phyloP scores from a whole-genome alignment of 2,113 vertebrate genomes.

The Pygoscelis adeliae region DNA sequence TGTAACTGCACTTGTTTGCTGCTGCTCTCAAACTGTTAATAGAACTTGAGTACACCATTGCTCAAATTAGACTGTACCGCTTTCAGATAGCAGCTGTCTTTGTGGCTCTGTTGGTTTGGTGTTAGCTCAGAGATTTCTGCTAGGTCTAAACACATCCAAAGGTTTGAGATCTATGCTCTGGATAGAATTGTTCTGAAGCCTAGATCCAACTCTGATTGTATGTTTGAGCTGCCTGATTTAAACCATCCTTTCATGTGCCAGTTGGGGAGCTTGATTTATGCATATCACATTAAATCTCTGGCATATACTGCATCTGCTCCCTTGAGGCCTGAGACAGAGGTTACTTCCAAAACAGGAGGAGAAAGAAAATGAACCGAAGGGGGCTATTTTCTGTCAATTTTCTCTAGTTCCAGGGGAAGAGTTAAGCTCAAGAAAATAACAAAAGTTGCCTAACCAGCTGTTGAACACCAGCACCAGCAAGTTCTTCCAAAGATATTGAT shows the following conservation, averaged over 20 bases:
- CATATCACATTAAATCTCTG: not conserved
- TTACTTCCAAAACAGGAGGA: not conserved
- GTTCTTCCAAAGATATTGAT: not conserved
- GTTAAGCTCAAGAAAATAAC: not conserved
- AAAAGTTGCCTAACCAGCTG: not conserved
- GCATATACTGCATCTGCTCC: not conserved
- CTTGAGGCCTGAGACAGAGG: not conserved
- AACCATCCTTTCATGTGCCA: not conserved
- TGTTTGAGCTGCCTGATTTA: not conserved
- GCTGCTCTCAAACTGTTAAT: not conserved
- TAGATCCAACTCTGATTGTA: not conserved
- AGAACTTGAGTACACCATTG: not conserved
- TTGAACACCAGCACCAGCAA: not conserved
- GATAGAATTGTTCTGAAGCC: not conserved
- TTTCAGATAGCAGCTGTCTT: not conserved
- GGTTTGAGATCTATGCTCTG: not conserved
- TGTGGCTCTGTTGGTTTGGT: not conserved
- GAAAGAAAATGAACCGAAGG: not conserved
- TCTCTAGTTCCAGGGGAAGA: not conserved
- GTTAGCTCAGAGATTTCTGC: not conserved
- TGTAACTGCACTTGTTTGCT: not conserved
- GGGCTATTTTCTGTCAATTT: not conserved
- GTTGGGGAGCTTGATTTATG: not conserved
- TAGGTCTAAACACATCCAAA: not conserved
- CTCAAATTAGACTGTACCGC: not conserved